Evolutionary conservation across 2,888 invertebrate genomes (phyloP).

Genomic region (Pharmacophagus antenor): DNA sequence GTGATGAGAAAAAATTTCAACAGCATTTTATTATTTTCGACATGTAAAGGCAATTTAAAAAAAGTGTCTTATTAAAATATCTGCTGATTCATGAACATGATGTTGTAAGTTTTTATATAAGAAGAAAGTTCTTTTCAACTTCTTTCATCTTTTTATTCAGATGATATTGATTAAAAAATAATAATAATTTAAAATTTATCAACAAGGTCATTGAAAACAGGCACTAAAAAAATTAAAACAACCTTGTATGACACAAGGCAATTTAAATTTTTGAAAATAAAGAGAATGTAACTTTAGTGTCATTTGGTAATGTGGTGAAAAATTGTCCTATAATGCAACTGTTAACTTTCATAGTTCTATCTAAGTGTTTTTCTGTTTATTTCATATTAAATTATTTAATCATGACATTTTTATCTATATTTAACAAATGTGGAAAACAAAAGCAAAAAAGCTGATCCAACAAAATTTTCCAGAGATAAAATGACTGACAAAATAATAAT

Average conservation of each 20-base stretch:
- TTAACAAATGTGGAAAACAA: too few species aligned
- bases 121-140: not conserved
- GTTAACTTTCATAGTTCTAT: not conserved
- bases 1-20: not conserved
- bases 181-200: not conserved
- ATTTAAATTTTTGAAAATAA: not conserved
- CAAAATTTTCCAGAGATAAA: too few species aligned
- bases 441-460: too few species aligned
- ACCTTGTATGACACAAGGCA: not conserved
- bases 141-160: not conserved
- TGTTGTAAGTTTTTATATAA: not conserved
- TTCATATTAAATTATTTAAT: too few species aligned
- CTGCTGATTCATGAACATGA: slow-evolving; percentile 5
- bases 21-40: not conserved
- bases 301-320: too few species aligned
- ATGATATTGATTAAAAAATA: not conserved
- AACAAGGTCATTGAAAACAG: not conserved
- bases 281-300: not conserved
- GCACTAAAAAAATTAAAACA: not conserved
- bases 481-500: too few species aligned
- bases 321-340: not conserved
- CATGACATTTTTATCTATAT: too few species aligned
- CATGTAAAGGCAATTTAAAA: slow-evolving; percentile 4
- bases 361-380: too few species aligned
- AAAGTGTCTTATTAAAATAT: slow-evolving; percentile 5